Evolutionary conservation across 2,888 invertebrate genomes (phyloP).

Genomic region (Pardosa pseudoannulata): DNA sequence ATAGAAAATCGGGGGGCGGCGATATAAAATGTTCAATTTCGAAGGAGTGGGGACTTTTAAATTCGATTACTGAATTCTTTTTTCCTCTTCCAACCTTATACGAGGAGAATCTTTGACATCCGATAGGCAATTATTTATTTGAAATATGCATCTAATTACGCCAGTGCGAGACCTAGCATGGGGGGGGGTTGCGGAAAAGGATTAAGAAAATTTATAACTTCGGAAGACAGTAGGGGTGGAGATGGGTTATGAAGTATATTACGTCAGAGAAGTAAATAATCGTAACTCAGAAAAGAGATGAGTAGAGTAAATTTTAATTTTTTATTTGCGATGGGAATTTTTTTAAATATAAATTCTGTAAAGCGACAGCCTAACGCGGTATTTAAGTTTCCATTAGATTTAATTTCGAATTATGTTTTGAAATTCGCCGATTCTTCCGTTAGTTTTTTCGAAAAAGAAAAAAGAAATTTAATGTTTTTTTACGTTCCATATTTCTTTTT

Average conservation of each 20-base stretch:
- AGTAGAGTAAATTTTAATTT: no score
- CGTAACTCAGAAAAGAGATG: neutral
- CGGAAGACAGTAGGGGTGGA: no score
- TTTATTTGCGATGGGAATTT: no score
- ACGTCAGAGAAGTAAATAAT: neutral
- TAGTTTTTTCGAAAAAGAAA: no score
- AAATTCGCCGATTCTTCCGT: no score
- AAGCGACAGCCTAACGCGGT: no score
- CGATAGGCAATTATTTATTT: constrained; percentile 7
- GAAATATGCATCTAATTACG: constrained; percentile 10
- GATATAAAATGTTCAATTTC: neutral
- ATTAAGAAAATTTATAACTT: constrained; percentile 9
- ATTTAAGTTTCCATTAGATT: no score
- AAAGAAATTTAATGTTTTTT: no score
- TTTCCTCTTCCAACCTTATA: neutral
- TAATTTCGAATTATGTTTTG: no score
- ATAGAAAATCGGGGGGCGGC: neutral
- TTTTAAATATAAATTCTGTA: no score
- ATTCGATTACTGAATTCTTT: neutral
- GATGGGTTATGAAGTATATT: neutral
- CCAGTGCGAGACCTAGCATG: neutral
- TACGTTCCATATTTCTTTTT: no score
- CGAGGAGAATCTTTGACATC: neutral
- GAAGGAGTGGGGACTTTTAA: neutral
- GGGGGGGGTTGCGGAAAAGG: neutral